Evolutionary conservation across 2,888 invertebrate genomes (phyloP).

Genomic region (Parnassius glacialis): DNA sequence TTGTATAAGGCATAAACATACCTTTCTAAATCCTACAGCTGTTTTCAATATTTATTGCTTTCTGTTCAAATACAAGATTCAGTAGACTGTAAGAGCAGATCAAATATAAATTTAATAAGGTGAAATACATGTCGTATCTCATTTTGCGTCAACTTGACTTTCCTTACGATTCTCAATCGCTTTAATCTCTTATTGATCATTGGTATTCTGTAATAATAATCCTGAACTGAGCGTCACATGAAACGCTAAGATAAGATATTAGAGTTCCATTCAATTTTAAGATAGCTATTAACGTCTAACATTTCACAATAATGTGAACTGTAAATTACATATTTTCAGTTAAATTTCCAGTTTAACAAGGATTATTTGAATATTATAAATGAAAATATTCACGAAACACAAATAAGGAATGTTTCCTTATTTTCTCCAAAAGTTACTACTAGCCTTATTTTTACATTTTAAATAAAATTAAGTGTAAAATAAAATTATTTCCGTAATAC

Average conservation of each 20-base stretch:
- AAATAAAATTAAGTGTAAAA: too few species aligned
- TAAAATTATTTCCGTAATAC: too few species aligned
- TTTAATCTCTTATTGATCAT: slow-evolving; percentile 35
- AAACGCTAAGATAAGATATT: slow-evolving; percentile 32
- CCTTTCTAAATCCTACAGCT: slow-evolving; percentile 14
- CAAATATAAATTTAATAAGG: slow-evolving; percentile 24
- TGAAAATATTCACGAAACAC: too few species aligned
- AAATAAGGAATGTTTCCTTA: too few species aligned
- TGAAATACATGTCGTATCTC: slow-evolving; percentile 24
- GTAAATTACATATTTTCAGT: too few species aligned
- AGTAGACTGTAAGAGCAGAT: slow-evolving; percentile 11
- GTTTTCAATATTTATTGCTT: slow-evolving; percentile 19
- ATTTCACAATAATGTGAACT: slow-evolving; percentile 24
- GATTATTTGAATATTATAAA: too few species aligned
- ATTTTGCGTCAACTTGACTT: slow-evolving; percentile 26
- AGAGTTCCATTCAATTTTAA: slow-evolving; percentile 42
- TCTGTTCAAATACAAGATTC: slow-evolving; percentile 8
- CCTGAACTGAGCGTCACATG: slow-evolving; percentile 36
- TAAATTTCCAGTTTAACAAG: too few species aligned
- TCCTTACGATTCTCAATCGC: slow-evolving; percentile 27
- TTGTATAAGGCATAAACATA: slow-evolving; percentile 33
- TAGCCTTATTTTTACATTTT: too few species aligned
- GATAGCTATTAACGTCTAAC: slow-evolving; percentile 31
- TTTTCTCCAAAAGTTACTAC: too few species aligned
- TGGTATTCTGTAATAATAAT: slow-evolving; percentile 39